Conservation (phyloP, 2,888 invertebrate genomes). For the Xylocampa areola region DNA sequence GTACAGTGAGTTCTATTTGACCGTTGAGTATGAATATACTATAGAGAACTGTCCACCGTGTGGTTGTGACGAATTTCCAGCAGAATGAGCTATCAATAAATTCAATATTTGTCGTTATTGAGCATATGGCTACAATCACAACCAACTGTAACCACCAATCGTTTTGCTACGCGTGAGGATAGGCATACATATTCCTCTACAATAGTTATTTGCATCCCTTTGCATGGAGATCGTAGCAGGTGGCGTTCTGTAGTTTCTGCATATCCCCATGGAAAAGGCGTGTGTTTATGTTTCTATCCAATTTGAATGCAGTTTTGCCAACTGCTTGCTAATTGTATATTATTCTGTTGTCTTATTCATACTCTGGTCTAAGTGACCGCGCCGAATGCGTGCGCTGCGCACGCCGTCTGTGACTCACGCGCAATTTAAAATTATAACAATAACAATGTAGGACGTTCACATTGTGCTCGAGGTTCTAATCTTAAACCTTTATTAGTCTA, state of each 20-base stretch:
- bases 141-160: no score
- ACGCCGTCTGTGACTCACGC: conserved; percentile 59
- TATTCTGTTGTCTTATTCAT: conserved; percentile 11
- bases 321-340: background rate
- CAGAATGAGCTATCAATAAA: no score
- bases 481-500: conserved; percentile 65
- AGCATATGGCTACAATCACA: no score
- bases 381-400: conserved; percentile 25
- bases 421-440: conserved; percentile 64
- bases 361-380: conserved; percentile 16
- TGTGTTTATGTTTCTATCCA: background rate
- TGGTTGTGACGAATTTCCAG: background rate
- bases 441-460: conserved; percentile 61
- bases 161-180: no score
- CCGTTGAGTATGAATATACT: conserved; percentile 7
- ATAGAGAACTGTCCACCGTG: background rate
- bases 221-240: no score
- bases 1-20: background rate
- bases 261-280: no score
- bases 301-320: background rate
- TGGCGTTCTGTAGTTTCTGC: no score
- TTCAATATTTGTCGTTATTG: no score
- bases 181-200: no score
- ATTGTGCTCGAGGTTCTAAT: conserved; percentile 71
- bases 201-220: no score